Evolutionary conservation across 2,888 invertebrate species (phyloP).

Genomic region (Rhogogaster chlorosoma): DNA sequence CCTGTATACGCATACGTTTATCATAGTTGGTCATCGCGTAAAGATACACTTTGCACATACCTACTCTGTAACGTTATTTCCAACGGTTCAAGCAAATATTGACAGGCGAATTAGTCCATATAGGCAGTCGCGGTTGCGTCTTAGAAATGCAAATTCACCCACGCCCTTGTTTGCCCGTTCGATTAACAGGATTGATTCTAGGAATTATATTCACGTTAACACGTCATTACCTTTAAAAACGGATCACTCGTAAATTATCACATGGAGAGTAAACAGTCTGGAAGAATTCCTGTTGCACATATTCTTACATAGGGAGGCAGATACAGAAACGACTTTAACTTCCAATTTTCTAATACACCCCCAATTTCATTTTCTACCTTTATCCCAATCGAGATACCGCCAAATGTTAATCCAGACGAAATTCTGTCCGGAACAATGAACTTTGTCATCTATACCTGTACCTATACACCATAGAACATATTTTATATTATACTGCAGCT

Average conservation of each 20-base stretch:
- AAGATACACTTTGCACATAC: constrained; percentile 11
- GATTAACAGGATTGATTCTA: constrained; percentile 46
- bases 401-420: background rate
- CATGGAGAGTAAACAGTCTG: background rate
- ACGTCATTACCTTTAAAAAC: constrained; percentile 43
- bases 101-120: constrained; percentile 46
- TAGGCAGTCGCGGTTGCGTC: constrained; percentile 33
- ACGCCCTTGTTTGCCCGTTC: constrained; percentile 41
- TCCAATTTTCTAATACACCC: background rate
- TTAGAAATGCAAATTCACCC: constrained; percentile 50
- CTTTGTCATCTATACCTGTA: background rate
- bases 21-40: background rate
- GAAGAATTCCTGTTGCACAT: constrained; percentile 14
- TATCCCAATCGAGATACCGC: background rate
- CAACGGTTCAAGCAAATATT: constrained; percentile 42
- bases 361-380: background rate
- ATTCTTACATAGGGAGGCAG: background rate
- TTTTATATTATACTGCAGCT: background rate
- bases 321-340: background rate
- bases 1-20: background rate
- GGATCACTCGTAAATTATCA: constrained; percentile 40
- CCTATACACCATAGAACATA: background rate
- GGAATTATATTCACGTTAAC: constrained; percentile 40
- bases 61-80: constrained; percentile 26
- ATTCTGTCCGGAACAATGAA: background rate